Evolutionary conservation across 2,888 invertebrate species (phyloP).

Genomic region (Callyntrura guangdongensis): DNA sequence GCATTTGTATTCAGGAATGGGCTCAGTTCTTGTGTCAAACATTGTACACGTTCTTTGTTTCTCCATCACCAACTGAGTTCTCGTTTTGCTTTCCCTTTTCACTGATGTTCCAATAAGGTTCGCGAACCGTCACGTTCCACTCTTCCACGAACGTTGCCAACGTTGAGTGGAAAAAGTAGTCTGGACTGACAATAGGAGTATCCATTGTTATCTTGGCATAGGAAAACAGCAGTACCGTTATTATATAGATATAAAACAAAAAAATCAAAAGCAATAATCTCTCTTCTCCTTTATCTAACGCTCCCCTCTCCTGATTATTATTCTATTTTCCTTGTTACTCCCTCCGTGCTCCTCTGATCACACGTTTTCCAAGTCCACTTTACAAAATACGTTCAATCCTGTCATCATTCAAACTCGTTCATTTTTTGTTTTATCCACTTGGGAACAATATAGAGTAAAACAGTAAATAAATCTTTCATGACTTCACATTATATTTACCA

Average conservation of each 20-base stretch:
- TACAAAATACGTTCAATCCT: neutral
- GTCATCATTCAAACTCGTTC: neutral
- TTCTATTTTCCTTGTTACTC: neutral
- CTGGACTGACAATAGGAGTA: constrained; percentile 43
- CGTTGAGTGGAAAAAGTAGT: constrained; percentile 51
- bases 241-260: neutral
- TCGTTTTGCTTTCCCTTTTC: neutral
- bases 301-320: neutral
- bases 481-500: too few relatives aligned
- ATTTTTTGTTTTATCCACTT: neutral
- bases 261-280: neutral
- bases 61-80: constrained; percentile 26
- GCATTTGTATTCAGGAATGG: constrained; percentile 93
- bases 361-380: neutral
- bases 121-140: constrained; percentile 48
- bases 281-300: neutral
- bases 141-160: constrained; percentile 50
- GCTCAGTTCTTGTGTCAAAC: constrained; percentile 89
- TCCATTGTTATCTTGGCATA: constrained; percentile 55
- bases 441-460: neutral
- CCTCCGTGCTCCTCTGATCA: neutral
- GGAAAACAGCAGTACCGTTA: neutral
- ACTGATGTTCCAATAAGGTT: constrained; percentile 49
- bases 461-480: neutral
- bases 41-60: constrained; percentile 64